Conservation (phyloP, 1,140 invertebrate genomes). For the Trachymyrmex cornetzi region DNA sequence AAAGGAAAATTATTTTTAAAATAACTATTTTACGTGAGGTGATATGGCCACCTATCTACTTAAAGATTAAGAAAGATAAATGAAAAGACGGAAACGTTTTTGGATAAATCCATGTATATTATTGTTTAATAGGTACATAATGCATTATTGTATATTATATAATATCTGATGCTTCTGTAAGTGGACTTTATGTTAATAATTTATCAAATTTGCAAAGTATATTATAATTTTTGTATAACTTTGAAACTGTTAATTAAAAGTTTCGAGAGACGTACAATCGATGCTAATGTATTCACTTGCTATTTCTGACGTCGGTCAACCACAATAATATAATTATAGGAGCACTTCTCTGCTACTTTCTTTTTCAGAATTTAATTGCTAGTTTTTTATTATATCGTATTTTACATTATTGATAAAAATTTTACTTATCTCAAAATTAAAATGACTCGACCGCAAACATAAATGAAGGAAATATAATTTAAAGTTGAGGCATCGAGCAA, state of each 20-base stretch:
- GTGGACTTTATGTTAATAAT: not conserved
- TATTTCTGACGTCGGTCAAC: not conserved
- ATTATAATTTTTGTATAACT: conserved; percentile 39
- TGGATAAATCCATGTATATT: not conserved
- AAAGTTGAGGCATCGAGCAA: not conserved
- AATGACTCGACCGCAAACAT: not conserved
- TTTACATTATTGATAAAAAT: not conserved
- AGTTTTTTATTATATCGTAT: not conserved
- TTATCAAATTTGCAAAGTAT: not conserved
- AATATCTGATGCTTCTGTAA: not conserved
- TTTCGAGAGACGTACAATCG: conserved; percentile 7
- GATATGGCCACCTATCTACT: no score
- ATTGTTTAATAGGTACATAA: not conserved
- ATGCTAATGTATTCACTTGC: conserved; percentile 13
- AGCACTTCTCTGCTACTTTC: not conserved
- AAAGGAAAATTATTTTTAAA: no score
- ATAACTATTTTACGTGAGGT: no score
- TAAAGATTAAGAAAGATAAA: not conserved
- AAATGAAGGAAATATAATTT: not conserved
- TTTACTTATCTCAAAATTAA: not conserved
- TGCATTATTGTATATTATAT: not conserved
- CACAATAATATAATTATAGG: conserved; percentile 19
- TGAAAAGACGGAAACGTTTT: not conserved
- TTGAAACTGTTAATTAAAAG: conserved; percentile 46
- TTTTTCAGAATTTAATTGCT: not conserved